A percentile compares a stretch with the other conserved stretches of the same genome.
Conservation (phyloP, 2,888 invertebrate species). For the Rapana venosa region DNA sequence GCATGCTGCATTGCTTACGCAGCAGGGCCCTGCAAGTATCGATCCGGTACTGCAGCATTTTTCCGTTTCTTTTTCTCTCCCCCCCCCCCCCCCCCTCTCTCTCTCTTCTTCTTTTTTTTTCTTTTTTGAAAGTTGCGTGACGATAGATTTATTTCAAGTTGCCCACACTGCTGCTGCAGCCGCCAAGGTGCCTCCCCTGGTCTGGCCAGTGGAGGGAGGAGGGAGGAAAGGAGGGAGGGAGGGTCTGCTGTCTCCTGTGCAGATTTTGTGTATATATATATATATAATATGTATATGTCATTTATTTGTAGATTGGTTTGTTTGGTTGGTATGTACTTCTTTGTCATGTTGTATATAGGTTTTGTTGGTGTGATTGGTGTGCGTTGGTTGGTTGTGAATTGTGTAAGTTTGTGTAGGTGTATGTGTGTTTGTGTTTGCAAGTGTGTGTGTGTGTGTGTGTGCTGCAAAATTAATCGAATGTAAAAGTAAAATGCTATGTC, state of each 20-base stretch:
- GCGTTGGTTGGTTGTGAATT: background rate
- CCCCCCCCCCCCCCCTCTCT: background rate
- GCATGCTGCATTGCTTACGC: conserved; percentile 34
- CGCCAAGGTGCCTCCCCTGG: background rate
- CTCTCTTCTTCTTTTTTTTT: background rate
- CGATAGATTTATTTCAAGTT: conserved; percentile 35
- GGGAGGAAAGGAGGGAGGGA: background rate
- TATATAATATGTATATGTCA: background rate
- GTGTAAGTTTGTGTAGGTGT: background rate
- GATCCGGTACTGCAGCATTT: conserved; percentile 17
- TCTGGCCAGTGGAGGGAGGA: background rate
- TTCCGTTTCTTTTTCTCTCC: background rate
- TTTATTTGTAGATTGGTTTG: background rate
- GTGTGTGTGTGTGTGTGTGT: background rate
- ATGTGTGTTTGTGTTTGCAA: background rate
- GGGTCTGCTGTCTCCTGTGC: background rate
- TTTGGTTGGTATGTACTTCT: background rate
- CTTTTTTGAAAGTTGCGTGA: conserved; percentile 14
- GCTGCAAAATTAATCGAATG: too few species aligned
- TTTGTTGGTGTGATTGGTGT: background rate
- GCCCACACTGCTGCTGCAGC: background rate
- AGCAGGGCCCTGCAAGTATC: conserved; percentile 34
- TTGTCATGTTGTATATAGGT: too few species aligned
- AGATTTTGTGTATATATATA: background rate
- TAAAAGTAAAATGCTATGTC: background rate